These are phyloP conservation scores for Lophius piscatorius DNA, from an alignment of 2,113 vertebrate genomes.

Conservation along the genomic window DNA sequence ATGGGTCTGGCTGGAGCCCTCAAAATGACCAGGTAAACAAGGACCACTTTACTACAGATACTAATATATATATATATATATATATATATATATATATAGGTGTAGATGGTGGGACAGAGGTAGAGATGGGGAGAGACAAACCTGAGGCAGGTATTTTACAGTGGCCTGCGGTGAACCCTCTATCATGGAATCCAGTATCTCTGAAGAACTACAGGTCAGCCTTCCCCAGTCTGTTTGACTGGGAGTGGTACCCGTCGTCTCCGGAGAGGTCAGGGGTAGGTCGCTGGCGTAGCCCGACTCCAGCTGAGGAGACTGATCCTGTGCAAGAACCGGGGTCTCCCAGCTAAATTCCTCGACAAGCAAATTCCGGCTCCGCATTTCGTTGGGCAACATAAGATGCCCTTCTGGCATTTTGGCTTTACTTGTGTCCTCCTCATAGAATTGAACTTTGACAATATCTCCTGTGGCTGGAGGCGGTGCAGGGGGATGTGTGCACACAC, in stretches of 20 bases:
- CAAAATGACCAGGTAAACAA: too few relatives aligned
- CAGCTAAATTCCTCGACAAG: conserved; percentile 41
- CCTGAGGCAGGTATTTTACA: conserved; percentile 67
- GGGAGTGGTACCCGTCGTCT: conserved; percentile 73
- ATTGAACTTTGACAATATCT: conserved; percentile 60
- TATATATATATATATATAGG: too few relatives aligned
- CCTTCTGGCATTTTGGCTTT: not conserved
- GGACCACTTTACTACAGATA: too few relatives aligned
- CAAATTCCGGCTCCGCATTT: too few relatives aligned
- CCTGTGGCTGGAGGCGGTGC: conserved; percentile 34
- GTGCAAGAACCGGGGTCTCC: conserved; percentile 33
- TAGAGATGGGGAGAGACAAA: conserved; percentile 43
- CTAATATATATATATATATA: too few relatives aligned
- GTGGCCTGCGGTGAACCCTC: conserved; percentile 72
- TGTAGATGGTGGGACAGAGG: not conserved
- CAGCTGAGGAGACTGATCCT: conserved; percentile 40
- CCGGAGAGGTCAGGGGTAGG: conserved; percentile 79
- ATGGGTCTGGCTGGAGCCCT: too few relatives aligned
- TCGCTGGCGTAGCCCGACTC: conserved; percentile 83
- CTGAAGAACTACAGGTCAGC: conserved; percentile 76
- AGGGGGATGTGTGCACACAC: conserved; percentile 60
- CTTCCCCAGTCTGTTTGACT: conserved; percentile 76
- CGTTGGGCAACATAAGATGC: too few relatives aligned
- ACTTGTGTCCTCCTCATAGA: conserved; percentile 35
- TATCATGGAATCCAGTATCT: conserved; percentile 75